Percentiles rank a stretch among this genome's conserved stretches.
phyloP scores from a whole-genome alignment of 2,797 vertebrate genomes.

The Botia kubotai region DNA sequence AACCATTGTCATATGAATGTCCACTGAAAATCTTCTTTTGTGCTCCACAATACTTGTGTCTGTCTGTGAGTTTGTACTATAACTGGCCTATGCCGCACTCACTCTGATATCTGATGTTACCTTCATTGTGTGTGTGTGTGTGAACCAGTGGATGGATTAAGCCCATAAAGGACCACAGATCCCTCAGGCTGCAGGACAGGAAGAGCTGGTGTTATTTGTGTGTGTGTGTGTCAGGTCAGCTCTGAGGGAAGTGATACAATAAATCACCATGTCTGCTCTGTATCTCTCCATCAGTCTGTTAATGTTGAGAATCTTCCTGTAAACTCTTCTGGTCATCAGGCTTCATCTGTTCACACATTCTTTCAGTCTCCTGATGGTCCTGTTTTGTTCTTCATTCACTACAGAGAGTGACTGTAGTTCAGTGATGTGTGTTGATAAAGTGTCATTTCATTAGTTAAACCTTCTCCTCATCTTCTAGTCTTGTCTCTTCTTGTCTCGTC shows the following conservation, averaged over 20 bases:
- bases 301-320: constrained; percentile 2
- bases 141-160: constrained; percentile 81
- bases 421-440: constrained; percentile 6
- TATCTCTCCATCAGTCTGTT: constrained; percentile 7
- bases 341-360: constrained; percentile 1
- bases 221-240: constrained; percentile 12
- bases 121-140: constrained; percentile 45
- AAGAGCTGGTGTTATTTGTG: constrained; percentile 69
- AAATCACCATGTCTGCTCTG: not conserved
- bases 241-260: constrained; percentile 6
- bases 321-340: not conserved
- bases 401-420: constrained; percentile 30
- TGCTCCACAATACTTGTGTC: not conserved
- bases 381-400: constrained; percentile 6
- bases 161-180: constrained; percentile 82
- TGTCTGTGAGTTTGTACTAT: constrained; percentile 12
- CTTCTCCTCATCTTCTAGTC: too few relatives aligned
- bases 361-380: not conserved
- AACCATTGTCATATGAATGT: too few relatives aligned
- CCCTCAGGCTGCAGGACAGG: constrained; percentile 84
- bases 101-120: not conserved
- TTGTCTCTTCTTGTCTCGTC: not conserved
- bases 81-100: constrained; percentile 4
- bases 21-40: too few relatives aligned
- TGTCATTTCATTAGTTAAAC: not conserved